phyloP scores from a whole-genome alignment of 2,113 vertebrate genomes.

The human region GRCh38 chr17:67642501-67643000 shows the following conservation, averaged over 20 bases:
- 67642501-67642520: background rate
- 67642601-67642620: background rate
- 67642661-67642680: background rate
- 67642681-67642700: background rate
- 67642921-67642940: background rate
- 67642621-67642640: background rate
- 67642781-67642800: background rate
- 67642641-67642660: background rate
- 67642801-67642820: background rate
- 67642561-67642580: background rate
- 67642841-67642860: background rate
- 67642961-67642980: conserved; percentile 63
- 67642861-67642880: background rate
- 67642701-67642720: background rate
- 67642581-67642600: background rate
- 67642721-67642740: background rate
- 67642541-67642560: background rate
- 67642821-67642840: background rate
- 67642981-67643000: conserved; percentile 59
- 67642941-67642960: conserved; percentile 56
- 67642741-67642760: background rate
- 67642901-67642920: conserved; percentile 13
- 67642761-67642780: background rate
- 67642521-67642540: background rate
- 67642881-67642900: background rate